Evolutionary conservation across 2,888 invertebrate species (phyloP).

Genomic region (Dinocampus coccinellae): DNA sequence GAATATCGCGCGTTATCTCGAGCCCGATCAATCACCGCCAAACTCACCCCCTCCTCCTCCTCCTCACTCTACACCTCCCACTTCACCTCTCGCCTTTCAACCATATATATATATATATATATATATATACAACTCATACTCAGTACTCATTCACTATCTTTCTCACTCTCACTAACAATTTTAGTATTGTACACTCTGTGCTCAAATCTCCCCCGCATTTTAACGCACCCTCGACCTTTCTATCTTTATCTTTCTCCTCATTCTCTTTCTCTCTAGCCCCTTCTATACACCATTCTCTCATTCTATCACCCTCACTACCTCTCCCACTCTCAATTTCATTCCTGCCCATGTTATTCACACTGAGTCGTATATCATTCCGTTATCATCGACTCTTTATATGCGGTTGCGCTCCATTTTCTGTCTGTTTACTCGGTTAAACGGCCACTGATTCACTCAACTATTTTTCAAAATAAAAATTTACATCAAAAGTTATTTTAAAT

Average conservation of each 20-base stretch:
- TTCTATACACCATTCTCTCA: too few species aligned
- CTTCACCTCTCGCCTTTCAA: too few species aligned
- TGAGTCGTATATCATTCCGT: conserved; percentile 69
- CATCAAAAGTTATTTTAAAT: conserved; percentile 16
- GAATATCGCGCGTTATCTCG: conserved; percentile 67
- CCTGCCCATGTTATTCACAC: conserved; percentile 60
- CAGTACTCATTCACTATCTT: conserved; percentile 35
- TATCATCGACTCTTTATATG: conserved; percentile 70
- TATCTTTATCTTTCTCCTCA: conserved; percentile 1
- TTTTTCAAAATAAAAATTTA: background rate
- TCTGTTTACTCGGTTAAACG: conserved; percentile 68
- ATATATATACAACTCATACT: conserved; percentile 36
- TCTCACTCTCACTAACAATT: background rate
- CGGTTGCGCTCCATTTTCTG: conserved; percentile 70
- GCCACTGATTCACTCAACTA: conserved; percentile 62
- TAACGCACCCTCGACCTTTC: conserved; percentile 13
- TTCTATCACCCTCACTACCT: conserved; percentile 24
- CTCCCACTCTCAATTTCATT: conserved; percentile 25
- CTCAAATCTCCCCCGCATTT: conserved; percentile 37
- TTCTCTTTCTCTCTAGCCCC: conserved; percentile 23
- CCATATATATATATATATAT: too few species aligned
- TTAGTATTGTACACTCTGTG: conserved; percentile 5
- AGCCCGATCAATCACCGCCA: conserved; percentile 66
- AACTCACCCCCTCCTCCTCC: conserved; percentile 29
- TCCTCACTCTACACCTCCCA: conserved; percentile 41